Conservation (phyloP, 2,113 vertebrate species). For the Microtus montanus region DNA sequence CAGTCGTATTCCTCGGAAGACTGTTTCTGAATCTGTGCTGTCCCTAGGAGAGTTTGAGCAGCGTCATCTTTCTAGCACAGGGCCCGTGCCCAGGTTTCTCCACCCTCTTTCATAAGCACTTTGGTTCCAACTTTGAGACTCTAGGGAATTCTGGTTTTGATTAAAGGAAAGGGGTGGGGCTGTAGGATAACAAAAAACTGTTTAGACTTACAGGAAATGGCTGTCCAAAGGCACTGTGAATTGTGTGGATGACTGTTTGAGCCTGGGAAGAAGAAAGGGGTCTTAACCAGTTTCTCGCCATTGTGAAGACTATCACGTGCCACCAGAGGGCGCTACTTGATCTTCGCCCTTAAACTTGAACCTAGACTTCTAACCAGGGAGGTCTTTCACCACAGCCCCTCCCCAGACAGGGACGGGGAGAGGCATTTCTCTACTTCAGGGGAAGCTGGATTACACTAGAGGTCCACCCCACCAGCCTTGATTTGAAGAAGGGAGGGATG, state of each 20-base stretch:
- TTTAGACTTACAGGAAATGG: constrained; percentile 60
- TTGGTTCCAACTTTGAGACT: neutral
- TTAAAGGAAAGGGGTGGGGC: neutral
- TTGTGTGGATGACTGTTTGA: rapidly evolving
- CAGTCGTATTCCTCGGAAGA: neutral
- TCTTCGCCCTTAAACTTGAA: neutral
- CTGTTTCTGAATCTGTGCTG: neutral
- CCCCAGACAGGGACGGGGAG: neutral
- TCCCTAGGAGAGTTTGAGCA: neutral
- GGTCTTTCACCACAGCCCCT: rapidly evolving
- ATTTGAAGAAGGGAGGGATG: neutral
- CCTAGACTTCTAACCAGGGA: neutral
- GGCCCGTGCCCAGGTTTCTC: neutral
- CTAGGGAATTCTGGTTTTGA: neutral
- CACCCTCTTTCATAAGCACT: neutral
- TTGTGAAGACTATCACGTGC: neutral
- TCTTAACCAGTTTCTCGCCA: neutral
- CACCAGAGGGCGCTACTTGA: neutral
- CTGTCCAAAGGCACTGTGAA: neutral
- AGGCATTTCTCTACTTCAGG: neutral
- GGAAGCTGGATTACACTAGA: neutral
- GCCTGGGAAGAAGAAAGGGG: constrained; percentile 34
- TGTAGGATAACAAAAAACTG: neutral
- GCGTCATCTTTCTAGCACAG: neutral
- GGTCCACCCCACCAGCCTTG: neutral